A percentile compares a stretch with the other conserved stretches of the same genome.
Evolutionary conservation across 2,888 invertebrate genomes (phyloP).

Genomic region (Protodeltote pygarga): DNA sequence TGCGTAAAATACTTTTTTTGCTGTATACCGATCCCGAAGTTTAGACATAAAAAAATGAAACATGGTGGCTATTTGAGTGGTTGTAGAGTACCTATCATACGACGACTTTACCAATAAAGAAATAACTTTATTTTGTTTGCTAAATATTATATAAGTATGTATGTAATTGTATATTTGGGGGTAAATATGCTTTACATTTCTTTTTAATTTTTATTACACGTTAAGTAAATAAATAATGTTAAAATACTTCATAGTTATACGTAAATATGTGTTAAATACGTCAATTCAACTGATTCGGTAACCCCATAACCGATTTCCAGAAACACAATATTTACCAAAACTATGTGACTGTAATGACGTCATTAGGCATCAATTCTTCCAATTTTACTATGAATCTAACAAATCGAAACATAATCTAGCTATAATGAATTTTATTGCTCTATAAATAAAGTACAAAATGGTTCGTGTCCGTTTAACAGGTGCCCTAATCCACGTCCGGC

Average conservation of each 20-base stretch:
- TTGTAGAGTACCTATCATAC: too few relatives aligned
- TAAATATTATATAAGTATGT: conserved; percentile 23
- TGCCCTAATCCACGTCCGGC: conserved; percentile 17
- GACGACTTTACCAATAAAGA: too few relatives aligned
- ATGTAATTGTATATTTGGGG: conserved; percentile 11
- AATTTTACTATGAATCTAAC: conserved; percentile 8
- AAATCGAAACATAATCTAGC: conserved; percentile 1
- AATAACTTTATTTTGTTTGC: too few relatives aligned
- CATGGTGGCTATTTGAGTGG: too few relatives aligned
- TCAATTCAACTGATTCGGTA: conserved; percentile 6
- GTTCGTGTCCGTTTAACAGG: conserved; percentile 16
- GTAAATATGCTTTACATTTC: too few relatives aligned
- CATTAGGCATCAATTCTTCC: conserved; percentile 9
- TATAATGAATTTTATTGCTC: conserved; percentile 19
- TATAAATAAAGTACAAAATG: conserved; percentile 18
- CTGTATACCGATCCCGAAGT: too few relatives aligned
- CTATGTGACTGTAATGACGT: conserved; percentile 10
- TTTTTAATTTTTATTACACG: too few relatives aligned
- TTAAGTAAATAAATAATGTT: too few relatives aligned
- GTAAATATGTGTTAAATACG: conserved; percentile 1
- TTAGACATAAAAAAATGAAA: too few relatives aligned
- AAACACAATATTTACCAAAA: background rate
- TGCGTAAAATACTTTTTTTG: too few relatives aligned
- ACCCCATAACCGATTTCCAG: conserved; percentile 7
- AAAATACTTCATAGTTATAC: too few relatives aligned